Conservation (phyloP, 2,113 vertebrate genomes). For the Passer montanus region DNA sequence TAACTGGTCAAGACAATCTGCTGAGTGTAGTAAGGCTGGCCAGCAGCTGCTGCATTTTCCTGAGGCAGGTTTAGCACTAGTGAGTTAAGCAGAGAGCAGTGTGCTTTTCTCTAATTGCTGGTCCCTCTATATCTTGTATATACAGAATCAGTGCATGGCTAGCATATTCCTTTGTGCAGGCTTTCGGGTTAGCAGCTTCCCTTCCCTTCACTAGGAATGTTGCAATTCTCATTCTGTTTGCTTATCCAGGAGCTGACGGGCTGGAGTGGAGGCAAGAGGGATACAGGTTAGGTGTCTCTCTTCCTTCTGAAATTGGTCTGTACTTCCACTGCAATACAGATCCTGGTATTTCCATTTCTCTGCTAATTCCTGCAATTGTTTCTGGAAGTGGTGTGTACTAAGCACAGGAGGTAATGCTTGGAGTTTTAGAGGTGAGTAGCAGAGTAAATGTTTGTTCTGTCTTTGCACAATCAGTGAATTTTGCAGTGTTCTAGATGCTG, state of each 20-base stretch:
- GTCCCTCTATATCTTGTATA: not conserved
- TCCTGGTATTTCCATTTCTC: not conserved
- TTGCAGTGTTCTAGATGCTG: not conserved
- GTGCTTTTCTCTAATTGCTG: not conserved
- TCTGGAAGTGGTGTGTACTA: not conserved
- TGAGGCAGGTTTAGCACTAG: not conserved
- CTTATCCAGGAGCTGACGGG: not conserved
- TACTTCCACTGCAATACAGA: not conserved
- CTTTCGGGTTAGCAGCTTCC: not conserved
- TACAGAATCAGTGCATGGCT: not conserved
- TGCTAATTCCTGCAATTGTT: not conserved
- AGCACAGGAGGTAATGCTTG: not conserved
- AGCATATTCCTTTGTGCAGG: not conserved
- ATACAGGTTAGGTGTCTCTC: not conserved
- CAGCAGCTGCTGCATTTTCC: not conserved
- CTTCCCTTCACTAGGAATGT: not conserved
- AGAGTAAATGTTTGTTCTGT: not conserved
- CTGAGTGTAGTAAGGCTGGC: not conserved
- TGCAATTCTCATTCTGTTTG: not conserved
- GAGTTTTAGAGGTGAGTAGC: not conserved
- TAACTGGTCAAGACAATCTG: too few species aligned
- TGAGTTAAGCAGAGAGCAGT: not conserved
- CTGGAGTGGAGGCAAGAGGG: not conserved
- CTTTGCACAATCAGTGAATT: not conserved
- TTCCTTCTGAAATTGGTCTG: not conserved